phyloP scores from a whole-genome alignment of 1,140 invertebrate species.

The Vollenhovia emeryi region DNA sequence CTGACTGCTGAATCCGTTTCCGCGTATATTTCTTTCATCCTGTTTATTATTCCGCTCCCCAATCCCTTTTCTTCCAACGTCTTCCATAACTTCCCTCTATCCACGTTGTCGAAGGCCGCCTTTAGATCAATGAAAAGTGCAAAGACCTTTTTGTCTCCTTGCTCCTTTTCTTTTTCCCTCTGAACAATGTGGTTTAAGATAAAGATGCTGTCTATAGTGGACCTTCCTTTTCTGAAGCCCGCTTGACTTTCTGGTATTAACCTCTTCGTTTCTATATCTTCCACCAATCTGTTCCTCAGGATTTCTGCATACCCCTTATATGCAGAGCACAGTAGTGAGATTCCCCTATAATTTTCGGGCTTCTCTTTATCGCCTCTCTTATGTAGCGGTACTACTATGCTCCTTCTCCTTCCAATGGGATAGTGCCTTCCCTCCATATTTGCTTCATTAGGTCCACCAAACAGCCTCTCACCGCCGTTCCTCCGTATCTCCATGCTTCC shows the following conservation, averaged over 20 bases:
- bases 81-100: constrained; percentile 43
- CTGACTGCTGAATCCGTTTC: constrained; percentile 20
- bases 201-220: constrained; percentile 46
- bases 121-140: constrained; percentile 48
- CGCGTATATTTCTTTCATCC: constrained; percentile 32
- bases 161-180: neutral
- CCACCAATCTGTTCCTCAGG: constrained; percentile 21
- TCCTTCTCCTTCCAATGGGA: too few relatives aligned
- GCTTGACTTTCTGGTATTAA: constrained; percentile 3
- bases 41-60: neutral
- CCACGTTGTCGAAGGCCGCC: neutral
- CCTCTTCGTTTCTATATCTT: constrained; percentile 1
- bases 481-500: too few relatives aligned
- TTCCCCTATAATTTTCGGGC: constrained; percentile 18
- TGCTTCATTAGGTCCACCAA: too few relatives aligned
- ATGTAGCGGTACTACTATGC: neutral
- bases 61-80: neutral
- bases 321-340: constrained; percentile 15
- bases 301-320: constrained; percentile 40
- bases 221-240: constrained; percentile 4
- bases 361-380: neutral
- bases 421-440: too few relatives aligned
- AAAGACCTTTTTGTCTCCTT: neutral
- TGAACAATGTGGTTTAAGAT: constrained; percentile 35
- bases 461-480: too few relatives aligned